A percentile compares a stretch with the other conserved stretches of the same genome.
phyloP scores from a whole-genome alignment of 1,140 invertebrate species.

The Sarcophaga peregrina region DNA sequence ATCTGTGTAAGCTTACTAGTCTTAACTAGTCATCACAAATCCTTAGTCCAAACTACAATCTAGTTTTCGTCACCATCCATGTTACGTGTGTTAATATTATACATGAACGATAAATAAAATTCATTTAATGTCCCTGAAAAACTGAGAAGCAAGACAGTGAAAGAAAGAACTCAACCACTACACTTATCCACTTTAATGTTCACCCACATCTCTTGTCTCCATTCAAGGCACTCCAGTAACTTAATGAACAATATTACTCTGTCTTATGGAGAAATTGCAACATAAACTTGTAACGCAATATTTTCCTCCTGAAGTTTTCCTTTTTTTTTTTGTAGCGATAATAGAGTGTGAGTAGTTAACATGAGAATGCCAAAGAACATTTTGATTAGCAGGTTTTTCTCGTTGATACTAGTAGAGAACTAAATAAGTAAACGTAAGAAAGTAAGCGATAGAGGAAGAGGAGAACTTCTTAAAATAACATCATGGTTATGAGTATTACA shows the following conservation, averaged over 20 bases:
- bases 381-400: not conserved
- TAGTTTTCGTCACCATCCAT: too few species aligned
- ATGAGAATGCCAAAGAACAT: not conserved
- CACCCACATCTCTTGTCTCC: too few species aligned
- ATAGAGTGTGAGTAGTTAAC: not conserved
- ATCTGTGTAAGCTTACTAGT: too few species aligned
- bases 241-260: too few species aligned
- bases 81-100: too few species aligned
- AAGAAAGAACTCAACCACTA: not conserved
- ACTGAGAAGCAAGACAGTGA: too few species aligned
- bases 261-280: not conserved
- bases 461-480: too few species aligned
- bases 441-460: too few species aligned
- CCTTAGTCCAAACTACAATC: too few species aligned
- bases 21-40: too few species aligned
- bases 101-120: slow-evolving; percentile 32
- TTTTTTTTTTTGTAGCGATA: not conserved
- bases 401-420: not conserved
- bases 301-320: too few species aligned
- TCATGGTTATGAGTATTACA: not conserved
- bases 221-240: too few species aligned
- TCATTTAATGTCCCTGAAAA: slow-evolving; percentile 26
- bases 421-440: not conserved
- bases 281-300: slow-evolving; percentile 24
- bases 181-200: not conserved